Percentiles rank a stretch among this genome's conserved stretches.
Evolutionary conservation across 2,797 vertebrate species (phyloP).

Genomic region (Lithobates sylvaticus): DNA sequence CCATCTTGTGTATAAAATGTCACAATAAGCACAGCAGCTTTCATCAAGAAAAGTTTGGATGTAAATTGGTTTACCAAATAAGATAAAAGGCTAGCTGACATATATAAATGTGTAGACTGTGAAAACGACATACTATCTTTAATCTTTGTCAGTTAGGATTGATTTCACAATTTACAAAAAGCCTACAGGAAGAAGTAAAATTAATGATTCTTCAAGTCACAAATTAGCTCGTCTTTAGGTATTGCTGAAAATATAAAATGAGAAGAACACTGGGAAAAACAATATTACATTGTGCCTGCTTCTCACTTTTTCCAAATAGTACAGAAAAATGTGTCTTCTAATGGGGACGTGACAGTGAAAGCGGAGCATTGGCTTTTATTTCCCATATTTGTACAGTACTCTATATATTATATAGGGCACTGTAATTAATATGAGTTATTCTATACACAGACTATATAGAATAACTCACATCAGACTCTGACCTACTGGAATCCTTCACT

Average conservation of each 20-base stretch:
- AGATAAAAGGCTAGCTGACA: conserved; percentile 50
- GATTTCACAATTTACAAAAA: conserved; percentile 62
- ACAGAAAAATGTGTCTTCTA: neutral
- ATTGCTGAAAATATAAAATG: conserved; percentile 35
- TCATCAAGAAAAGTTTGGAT: conserved; percentile 43
- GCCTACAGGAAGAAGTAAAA: conserved; percentile 61
- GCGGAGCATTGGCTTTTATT: neutral
- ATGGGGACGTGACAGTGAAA: neutral
- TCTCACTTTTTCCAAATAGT: neutral
- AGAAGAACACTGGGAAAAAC: neutral
- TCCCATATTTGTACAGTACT: neutral
- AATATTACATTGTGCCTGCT: conserved; percentile 1
- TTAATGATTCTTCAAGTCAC: conserved; percentile 57
- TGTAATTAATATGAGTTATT: too few relatives aligned
- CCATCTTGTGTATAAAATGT: neutral
- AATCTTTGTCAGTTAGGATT: conserved; percentile 61
- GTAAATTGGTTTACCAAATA: conserved; percentile 52
- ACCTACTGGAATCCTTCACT: too few relatives aligned
- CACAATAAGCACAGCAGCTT: conserved; percentile 8
- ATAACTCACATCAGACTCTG: too few relatives aligned
- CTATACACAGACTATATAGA: too few relatives aligned
- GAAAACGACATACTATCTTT: conserved; percentile 51
- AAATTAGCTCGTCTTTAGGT: conserved; percentile 52
- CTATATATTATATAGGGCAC: too few relatives aligned
- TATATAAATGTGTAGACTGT: conserved; percentile 47